Base-by-base conservation (phyloP, 2,113 vertebrate species). In the Gallinago paraguaiae region DNA sequence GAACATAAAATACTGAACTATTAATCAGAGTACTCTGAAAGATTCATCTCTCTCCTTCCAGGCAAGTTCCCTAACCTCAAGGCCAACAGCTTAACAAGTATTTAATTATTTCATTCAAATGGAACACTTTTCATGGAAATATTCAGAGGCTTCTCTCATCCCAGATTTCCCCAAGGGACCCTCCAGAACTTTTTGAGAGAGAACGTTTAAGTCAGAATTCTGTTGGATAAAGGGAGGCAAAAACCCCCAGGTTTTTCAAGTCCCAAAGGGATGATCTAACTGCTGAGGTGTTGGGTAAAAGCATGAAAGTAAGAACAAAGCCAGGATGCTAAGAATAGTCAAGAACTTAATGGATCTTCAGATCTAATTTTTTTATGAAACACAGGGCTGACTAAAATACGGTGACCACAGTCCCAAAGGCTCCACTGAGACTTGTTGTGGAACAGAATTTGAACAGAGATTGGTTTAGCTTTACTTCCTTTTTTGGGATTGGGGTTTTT, bases 81-180 rank as follows among this genome's bases (percentile, higher is more conserved):
- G 74, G 43, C 65, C 69, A 75, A 67, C 27, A 81, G 13, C 30
- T 93, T 89, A 90, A 79, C 43, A 78, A 89, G 37, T 51, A 84
- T 87, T 91, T 70, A 91, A 86, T 89, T 81, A 60, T 63, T 95
- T 84, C 9, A 67, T 94, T 96, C 41, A 57, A 96, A 92, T 51
- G 23, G 77, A 94, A 88, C 18, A 35, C 6, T 91, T 95, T 96
- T 48, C 39, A 46, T 69, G 63, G 35, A 90, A 89, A 41, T 43
- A 87, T 43, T 82, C 3, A 1, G 70, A 94, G 78, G 13, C 5
- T 75, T 0, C 23, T 82, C 53, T 87, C 69, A 82, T 75, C 39
- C 54, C 51, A 75, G 15, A 59, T 87, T 91, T 91, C 72, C 77
- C 60, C 39, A 84, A 83, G 46, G 48, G 35, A 68, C 13, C 5